phyloP scores from a whole-genome alignment of 2,888 invertebrate species.

The Congeria kusceri region DNA sequence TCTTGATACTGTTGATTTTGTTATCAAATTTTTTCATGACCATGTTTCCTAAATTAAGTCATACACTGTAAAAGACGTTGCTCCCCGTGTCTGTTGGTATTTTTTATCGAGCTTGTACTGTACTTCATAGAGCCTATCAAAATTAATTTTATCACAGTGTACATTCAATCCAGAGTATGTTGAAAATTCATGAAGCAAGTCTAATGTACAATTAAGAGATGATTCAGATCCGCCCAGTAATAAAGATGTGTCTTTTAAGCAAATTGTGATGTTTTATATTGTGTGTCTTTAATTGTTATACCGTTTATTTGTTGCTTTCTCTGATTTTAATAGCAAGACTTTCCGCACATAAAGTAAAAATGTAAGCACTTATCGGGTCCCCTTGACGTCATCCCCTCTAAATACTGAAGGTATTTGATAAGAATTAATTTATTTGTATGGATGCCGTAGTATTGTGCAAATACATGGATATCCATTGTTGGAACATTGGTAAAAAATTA shows the following conservation, averaged over 20 bases:
- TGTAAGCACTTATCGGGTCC: conserved; percentile 3
- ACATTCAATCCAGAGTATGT: conserved; percentile 24
- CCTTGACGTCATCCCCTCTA: conserved; percentile 41
- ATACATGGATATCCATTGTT: conserved; percentile 28
- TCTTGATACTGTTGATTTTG: neutral
- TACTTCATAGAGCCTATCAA: conserved; percentile 16
- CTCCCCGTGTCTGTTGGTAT: neutral
- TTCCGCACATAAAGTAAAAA: too few species aligned
- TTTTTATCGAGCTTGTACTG: neutral
- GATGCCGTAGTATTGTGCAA: conserved; percentile 25
- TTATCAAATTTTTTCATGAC: neutral
- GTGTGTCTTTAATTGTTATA: conserved; percentile 19
- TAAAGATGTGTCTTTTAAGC: conserved; percentile 43
- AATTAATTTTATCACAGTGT: conserved; percentile 27
- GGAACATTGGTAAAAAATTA: conserved; percentile 36
- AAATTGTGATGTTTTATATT: conserved; percentile 29
- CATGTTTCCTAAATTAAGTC: neutral
- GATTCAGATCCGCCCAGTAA: conserved; percentile 33
- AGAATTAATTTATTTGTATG: conserved; percentile 16
- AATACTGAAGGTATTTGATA: conserved; percentile 37
- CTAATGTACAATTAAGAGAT: conserved; percentile 26
- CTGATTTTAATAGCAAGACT: neutral
- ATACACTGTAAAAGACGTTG: neutral
- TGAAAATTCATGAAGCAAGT: conserved; percentile 2
- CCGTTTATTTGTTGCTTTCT: conserved; percentile 30